Base-by-base conservation (phyloP, 2,888 invertebrate genomes). In the Sphaerophoria rueppellii region DNA sequence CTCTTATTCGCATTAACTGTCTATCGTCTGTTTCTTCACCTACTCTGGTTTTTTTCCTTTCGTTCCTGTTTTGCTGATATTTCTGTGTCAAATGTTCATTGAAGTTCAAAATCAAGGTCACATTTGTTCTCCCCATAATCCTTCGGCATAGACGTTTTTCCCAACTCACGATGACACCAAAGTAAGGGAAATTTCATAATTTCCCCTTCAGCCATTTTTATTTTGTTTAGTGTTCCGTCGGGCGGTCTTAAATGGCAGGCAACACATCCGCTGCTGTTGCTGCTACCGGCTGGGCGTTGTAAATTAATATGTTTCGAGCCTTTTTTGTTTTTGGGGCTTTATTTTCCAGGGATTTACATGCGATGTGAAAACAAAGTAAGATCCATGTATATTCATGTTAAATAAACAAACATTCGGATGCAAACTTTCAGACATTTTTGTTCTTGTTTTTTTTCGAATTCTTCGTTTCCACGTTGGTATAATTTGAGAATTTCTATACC, bases 101-200 rank as follows among this genome's bases (percentile, higher is more conserved):
- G 67, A 72, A 76, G 83, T 83, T 83, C 83, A 83, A 83, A 83
- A 83, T 80, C 83, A 83, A 83, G 83, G 83, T 83, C 75, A 76
- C 34, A 6, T 7, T 52, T 5, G 37, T 24, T 58, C 6, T 16
- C 14, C 58, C 37, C 46, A 9, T 34, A 32, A 65, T 24, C 24
- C 24, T 24, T 24, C 24, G 24, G 24, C 24, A 24, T 24, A 67
- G 65, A 63, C 16, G 35, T 50, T 16, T 34, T 57, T 34, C 52
- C 54, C 32, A 43, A 14, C 3, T 12, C 14, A 12, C n/a, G 16
- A 32, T 40, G 32, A 43, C 5, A 7, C 16, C n/a, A 55, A n/a
- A 12, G 11, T 14, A 48, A 73, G 67, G 12, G 24, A 61, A 43
- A 32, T 24, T 37, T 14, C 34, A 60, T 60, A 40, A 24, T 43